Conservation (phyloP, 2,113 vertebrate genomes). For the Rutilus rutilus region DNA sequence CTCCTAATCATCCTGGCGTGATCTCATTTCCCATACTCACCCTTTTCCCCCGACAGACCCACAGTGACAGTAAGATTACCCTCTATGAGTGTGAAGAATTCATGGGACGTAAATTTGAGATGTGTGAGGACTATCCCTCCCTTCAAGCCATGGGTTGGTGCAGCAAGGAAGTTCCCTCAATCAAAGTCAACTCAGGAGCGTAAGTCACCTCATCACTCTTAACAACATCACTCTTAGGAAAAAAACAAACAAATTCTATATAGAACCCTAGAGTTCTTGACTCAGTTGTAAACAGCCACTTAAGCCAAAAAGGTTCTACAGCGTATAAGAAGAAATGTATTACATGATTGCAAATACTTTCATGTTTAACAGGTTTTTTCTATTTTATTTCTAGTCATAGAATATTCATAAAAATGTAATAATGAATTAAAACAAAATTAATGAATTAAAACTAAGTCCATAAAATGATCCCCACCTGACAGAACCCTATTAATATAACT, state of each 20-base stretch:
- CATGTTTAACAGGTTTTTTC: no score
- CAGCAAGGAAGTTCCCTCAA: conserved; percentile 92
- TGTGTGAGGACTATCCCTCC: conserved; percentile 93
- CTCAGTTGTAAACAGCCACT: no score
- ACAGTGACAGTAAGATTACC: conserved; percentile 93
- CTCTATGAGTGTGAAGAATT: conserved; percentile 93
- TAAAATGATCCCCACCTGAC: no score
- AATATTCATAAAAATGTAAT: no score
- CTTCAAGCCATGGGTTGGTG: conserved; percentile 97
- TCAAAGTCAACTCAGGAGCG: conserved; percentile 94
- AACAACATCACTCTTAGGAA: not conserved
- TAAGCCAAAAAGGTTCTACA: no score
- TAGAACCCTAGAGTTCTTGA: no score
- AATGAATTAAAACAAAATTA: no score
- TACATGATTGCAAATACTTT: no score
- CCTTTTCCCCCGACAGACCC: conserved; percentile 77
- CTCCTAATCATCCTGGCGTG: not conserved
- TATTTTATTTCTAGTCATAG: no score
- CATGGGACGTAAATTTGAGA: conserved; percentile 93
- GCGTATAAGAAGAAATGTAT: no score
- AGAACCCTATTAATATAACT: not conserved
- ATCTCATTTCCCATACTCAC: not conserved
- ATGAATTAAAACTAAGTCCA: no score
- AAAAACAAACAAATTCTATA: no score
- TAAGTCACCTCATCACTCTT: conserved; percentile 73